phyloP scores from a whole-genome alignment of 2,797 vertebrate species.

The Acridotheres tristis region DNA sequence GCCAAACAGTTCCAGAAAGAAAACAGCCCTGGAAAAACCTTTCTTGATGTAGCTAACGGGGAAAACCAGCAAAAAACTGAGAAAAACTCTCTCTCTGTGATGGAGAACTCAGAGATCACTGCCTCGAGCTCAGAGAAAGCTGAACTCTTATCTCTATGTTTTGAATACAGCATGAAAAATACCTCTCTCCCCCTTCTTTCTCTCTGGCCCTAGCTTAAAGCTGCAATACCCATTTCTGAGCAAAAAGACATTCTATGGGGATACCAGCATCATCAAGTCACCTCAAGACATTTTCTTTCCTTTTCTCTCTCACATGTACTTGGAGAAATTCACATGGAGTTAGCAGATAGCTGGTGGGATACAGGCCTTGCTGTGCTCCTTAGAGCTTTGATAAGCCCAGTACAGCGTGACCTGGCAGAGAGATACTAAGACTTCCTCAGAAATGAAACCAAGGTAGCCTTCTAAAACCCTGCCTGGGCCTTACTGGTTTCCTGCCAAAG shows the following conservation, averaged over 20 bases:
- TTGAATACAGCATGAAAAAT: rapidly evolving
- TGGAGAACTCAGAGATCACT: neutral
- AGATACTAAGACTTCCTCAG: neutral
- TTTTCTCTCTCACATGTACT: neutral
- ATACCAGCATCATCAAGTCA: neutral
- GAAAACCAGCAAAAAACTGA: neutral
- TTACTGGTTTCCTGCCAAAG: neutral
- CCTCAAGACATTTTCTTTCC: neutral
- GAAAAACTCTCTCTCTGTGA: neutral
- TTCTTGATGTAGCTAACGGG: neutral
- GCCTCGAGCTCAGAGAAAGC: rapidly evolving
- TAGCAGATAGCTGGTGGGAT: rapidly evolving
- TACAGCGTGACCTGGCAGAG: neutral
- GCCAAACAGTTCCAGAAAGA: neutral
- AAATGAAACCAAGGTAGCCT: neutral
- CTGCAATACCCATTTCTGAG: neutral
- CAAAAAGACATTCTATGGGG: neutral
- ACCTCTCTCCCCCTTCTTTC: rapidly evolving
- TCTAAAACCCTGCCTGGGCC: neutral
- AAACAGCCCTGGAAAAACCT: neutral
- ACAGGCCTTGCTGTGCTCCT: neutral
- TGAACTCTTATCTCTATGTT: neutral
- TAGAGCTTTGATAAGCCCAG: neutral
- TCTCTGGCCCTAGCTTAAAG: neutral
- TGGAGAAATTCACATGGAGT: neutral